A percentile compares a stretch with the other conserved stretches of the same genome.
These are phyloP conservation scores for Hippoglossus hippoglossus DNA, from an alignment of 2,797 vertebrate species.

Conservation along the genomic window DNA sequence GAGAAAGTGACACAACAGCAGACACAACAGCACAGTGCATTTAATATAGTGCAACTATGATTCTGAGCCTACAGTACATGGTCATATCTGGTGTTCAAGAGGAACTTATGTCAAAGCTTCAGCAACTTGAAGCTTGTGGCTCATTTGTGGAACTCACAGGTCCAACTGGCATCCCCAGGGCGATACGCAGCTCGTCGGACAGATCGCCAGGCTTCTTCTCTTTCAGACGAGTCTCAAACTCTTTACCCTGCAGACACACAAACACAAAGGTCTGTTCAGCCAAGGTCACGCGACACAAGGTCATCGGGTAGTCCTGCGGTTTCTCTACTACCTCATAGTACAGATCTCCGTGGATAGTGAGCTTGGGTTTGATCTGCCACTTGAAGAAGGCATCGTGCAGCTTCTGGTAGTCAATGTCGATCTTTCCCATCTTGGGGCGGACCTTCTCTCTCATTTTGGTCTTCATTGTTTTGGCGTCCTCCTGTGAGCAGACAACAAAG, in stretches of 20 bases:
- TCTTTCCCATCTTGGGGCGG: conserved; percentile 96
- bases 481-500: conserved; percentile 71
- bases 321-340: conserved; percentile 89
- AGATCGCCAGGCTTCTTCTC: conserved; percentile 96
- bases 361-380: conserved; percentile 96
- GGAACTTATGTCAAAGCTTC: neutral
- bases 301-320: no score
- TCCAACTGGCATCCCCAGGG: conserved; percentile 94
- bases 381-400: conserved; percentile 97
- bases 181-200: conserved; percentile 92
- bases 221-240: conserved; percentile 95
- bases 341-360: conserved; percentile 94
- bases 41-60: no score
- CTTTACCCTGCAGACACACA: conserved; percentile 87
- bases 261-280: neutral
- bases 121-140: no score
- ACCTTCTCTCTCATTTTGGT: conserved; percentile 98
- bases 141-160: conserved; percentile 79
- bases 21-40: no score
- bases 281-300: no score
- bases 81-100: neutral
- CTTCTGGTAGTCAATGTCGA: conserved; percentile 97
- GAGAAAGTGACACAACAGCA: no score
- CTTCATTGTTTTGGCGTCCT: conserved; percentile 97
- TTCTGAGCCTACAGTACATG: no score